Evolutionary conservation across 2,113 vertebrate genomes (phyloP).

Genomic region (Opisthocomus hoazin): DNA sequence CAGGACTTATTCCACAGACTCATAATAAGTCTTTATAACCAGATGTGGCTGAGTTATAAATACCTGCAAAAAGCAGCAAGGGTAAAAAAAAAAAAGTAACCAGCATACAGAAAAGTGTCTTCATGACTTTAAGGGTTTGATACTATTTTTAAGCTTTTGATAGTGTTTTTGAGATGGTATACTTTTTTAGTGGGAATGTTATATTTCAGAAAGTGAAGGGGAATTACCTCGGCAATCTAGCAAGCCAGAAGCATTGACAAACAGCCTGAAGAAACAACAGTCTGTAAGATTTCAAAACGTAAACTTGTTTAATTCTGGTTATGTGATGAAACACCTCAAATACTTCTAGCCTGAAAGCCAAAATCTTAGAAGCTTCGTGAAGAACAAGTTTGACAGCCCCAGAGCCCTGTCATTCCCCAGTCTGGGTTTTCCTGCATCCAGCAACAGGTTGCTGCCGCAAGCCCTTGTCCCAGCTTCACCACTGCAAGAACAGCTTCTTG

Average conservation of each 20-base stretch:
- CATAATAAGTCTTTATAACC: conserved; percentile 87
- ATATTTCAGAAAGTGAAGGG: neutral
- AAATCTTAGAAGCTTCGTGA: neutral
- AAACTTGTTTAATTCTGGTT: neutral
- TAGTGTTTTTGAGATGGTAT: neutral
- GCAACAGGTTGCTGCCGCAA: neutral
- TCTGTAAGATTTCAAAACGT: neutral
- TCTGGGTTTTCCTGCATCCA: neutral
- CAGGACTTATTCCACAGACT: conserved; percentile 80
- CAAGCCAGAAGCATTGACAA: neutral
- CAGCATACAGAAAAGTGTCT: conserved; percentile 63
- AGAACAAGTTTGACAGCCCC: neutral
- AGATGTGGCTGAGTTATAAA: conserved; percentile 78
- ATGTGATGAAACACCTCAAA: neutral
- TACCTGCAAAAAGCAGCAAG: conserved; percentile 76
- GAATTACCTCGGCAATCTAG: neutral
- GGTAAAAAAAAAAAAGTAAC: conserved; percentile 45
- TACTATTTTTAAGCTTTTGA: neutral
- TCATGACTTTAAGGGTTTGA: conserved; percentile 32
- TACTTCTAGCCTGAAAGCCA: neutral
- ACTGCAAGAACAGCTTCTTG: rapidly evolving
- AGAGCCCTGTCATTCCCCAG: neutral
- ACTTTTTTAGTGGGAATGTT: neutral
- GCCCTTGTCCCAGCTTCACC: neutral
- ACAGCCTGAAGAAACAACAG: neutral